These are phyloP conservation scores for Monarcha castaneiventris DNA, from an alignment of 2,113 vertebrate genomes.

Conservation along the genomic window DNA sequence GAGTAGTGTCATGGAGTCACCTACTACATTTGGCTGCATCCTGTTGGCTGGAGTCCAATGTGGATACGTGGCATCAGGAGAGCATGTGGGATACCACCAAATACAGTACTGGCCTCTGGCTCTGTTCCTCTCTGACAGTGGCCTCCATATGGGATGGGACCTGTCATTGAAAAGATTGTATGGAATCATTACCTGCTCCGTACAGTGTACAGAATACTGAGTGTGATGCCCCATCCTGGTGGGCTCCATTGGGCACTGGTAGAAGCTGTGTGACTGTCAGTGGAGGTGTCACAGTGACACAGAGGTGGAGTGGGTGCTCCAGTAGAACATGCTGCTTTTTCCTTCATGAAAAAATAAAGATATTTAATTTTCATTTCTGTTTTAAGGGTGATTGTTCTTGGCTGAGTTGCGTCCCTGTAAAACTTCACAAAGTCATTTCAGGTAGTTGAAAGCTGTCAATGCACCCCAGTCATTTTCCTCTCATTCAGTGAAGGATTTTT, in stretches of 20 bases:
- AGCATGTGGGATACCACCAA: neutral
- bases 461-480: neutral
- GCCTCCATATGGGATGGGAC: neutral
- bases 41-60: neutral
- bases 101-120: neutral
- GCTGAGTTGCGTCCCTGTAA: neutral
- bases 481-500: neutral
- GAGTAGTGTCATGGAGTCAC: neutral
- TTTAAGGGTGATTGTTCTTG: slow-evolving; percentile 29
- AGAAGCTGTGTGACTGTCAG: neutral
- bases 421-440: neutral
- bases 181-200: neutral
- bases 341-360: neutral
- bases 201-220: neutral
- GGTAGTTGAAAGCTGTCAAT: neutral
- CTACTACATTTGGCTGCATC: neutral
- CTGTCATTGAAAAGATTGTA: neutral
- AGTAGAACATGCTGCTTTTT: neutral
- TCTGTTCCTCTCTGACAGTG: neutral
- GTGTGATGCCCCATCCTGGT: neutral
- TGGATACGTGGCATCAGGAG: neutral
- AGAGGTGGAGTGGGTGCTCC: neutral
- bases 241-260: neutral
- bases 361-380: slow-evolving; percentile 2
- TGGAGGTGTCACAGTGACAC: neutral